phyloP scores from a whole-genome alignment of 2,113 vertebrate species.

The Arvicanthis niloticus region DNA sequence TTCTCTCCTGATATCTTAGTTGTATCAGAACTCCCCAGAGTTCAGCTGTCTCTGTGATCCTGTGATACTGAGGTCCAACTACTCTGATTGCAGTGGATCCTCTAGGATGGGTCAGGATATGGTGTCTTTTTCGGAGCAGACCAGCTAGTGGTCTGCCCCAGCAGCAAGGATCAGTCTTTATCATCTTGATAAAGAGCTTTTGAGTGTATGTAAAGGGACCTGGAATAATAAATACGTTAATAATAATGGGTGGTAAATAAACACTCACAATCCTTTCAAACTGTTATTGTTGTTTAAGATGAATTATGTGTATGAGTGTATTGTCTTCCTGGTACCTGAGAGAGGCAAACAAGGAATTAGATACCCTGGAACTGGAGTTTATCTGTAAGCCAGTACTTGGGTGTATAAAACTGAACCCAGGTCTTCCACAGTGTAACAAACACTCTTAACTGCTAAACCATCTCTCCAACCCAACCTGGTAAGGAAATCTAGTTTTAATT shows the following conservation, averaged over 20 bases:
- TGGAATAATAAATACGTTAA: no score
- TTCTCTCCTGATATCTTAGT: no score
- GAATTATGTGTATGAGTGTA: not conserved
- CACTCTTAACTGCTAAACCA: not conserved
- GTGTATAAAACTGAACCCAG: not conserved
- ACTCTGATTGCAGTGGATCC: no score
- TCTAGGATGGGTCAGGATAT: no score
- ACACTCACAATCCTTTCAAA: not conserved
- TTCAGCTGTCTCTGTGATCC: no score
- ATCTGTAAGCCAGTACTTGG: not conserved
- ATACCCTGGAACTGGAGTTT: not conserved
- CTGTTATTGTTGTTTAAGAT: not conserved
- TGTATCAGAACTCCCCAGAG: no score
- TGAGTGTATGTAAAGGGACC: not conserved
- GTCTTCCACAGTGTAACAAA: not conserved
- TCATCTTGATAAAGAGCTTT: not conserved
- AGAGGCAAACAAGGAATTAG: not conserved
- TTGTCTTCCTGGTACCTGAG: not conserved
- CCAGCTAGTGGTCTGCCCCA: no score
- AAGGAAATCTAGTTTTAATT: not conserved
- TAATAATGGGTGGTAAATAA: not conserved
- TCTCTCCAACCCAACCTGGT: not conserved
- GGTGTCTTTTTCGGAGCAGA: no score
- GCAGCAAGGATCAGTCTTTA: no score
- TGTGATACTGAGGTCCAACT: no score